These are phyloP conservation scores for Monopis laevigella DNA, from an alignment of 2,888 invertebrate species.

Conservation along the genomic window DNA sequence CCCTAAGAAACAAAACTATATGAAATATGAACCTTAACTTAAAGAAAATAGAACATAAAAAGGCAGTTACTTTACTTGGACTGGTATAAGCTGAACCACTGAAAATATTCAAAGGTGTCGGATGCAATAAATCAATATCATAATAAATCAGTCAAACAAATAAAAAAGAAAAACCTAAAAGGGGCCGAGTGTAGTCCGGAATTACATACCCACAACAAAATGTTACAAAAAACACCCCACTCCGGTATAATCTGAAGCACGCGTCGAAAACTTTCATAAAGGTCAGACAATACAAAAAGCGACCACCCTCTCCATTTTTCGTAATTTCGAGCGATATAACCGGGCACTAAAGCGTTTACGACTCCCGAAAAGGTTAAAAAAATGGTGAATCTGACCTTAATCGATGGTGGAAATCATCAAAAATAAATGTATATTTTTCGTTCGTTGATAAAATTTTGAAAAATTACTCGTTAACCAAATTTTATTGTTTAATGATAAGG, in stretches of 20 bases:
- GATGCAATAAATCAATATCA: no score
- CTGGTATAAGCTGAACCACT: no score
- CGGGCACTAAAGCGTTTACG: slow-evolving; percentile 57
- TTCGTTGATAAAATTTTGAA: not conserved
- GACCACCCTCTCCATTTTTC: slow-evolving; percentile 46
- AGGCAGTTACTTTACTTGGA: no score
- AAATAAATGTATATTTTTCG: slow-evolving; percentile 2
- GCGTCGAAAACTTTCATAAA: slow-evolving; percentile 35
- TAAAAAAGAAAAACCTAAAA: not conserved
- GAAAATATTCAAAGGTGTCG: no score
- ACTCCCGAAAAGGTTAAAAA: slow-evolving; percentile 56
- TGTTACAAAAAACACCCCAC: not conserved
- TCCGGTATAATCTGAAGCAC: slow-evolving; percentile 9
- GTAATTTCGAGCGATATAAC: slow-evolving; percentile 57
- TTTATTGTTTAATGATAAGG: no score
- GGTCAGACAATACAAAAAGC: slow-evolving; percentile 50
- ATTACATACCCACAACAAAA: no score
- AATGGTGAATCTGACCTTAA: slow-evolving; percentile 11
- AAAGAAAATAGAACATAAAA: no score
- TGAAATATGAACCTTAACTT: no score
- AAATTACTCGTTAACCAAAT: no score
- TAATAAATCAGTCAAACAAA: not conserved
- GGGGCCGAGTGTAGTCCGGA: not conserved
- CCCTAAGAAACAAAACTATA: no score
- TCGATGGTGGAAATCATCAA: slow-evolving; percentile 9